Evolutionary conservation across 2,113 vertebrate genomes (phyloP).

Genomic region (Megalops atlanticus): DNA sequence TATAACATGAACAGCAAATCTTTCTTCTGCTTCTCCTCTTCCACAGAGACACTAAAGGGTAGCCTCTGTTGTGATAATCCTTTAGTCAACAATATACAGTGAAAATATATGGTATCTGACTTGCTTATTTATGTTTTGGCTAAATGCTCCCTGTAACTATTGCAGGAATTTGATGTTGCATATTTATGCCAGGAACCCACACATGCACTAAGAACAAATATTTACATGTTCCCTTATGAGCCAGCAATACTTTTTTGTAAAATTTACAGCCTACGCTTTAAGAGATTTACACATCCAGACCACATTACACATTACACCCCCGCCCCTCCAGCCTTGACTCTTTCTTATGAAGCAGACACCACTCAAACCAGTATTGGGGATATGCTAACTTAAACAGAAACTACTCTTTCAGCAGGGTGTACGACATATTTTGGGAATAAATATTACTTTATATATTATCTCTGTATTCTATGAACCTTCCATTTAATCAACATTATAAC

Average conservation of each 20-base stretch:
- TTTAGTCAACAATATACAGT: neutral
- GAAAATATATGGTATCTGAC: neutral
- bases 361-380: neutral
- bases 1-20: neutral
- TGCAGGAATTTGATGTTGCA: neutral
- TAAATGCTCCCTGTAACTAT: neutral
- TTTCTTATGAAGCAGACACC: neutral
- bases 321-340: too few species aligned
- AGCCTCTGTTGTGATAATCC: neutral
- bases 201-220: conserved; percentile 6
- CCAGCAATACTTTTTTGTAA: neutral
- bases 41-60: neutral
- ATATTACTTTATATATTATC: too few species aligned
- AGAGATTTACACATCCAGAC: neutral
- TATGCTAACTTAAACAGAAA: neutral
- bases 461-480: too few species aligned
- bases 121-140: neutral
- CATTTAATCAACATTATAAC: too few species aligned
- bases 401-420: too few species aligned
- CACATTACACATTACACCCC: too few species aligned
- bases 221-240: neutral
- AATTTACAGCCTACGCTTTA: neutral
- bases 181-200: neutral
- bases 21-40: neutral
- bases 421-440: too few species aligned